These are phyloP conservation scores for Timema podura DNA, from an alignment of 2,888 invertebrate genomes.

Conservation along the genomic window DNA sequence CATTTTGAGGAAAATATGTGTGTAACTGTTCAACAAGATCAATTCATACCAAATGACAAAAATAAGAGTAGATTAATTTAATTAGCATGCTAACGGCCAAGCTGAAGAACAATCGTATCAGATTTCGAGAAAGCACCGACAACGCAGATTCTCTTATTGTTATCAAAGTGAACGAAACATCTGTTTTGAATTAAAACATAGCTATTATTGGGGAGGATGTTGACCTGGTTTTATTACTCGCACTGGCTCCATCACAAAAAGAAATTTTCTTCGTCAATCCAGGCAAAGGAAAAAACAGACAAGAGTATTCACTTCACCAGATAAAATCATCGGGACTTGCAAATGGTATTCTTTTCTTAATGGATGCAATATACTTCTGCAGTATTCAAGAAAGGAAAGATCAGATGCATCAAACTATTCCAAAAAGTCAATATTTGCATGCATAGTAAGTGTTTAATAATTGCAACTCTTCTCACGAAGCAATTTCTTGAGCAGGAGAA, in stretches of 20 bases:
- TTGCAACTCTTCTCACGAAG: neutral
- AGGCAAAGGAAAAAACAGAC: neutral
- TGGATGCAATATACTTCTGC: neutral
- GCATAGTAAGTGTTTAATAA: neutral
- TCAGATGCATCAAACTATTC: neutral
- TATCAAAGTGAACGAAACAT: no score
- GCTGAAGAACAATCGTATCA: neutral
- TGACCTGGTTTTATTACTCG: neutral
- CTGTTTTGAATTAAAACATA: no score
- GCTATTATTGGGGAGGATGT: neutral
- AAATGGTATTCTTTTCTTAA: neutral
- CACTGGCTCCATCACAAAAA: neutral
- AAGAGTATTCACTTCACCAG: neutral
- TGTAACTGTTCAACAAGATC: neutral
- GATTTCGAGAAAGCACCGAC: no score
- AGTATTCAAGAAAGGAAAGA: neutral
- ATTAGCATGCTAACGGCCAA: neutral
- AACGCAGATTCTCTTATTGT: no score
- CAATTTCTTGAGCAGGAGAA: neutral
- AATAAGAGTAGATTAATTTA: neutral
- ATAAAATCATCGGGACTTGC: neutral
- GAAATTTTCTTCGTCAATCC: neutral
- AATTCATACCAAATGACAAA: neutral
- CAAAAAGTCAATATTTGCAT: neutral
- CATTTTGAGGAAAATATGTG: neutral